Evolutionary conservation across 2,113 vertebrate genomes (phyloP).

Genomic region (Hydropotes inermis): DNA sequence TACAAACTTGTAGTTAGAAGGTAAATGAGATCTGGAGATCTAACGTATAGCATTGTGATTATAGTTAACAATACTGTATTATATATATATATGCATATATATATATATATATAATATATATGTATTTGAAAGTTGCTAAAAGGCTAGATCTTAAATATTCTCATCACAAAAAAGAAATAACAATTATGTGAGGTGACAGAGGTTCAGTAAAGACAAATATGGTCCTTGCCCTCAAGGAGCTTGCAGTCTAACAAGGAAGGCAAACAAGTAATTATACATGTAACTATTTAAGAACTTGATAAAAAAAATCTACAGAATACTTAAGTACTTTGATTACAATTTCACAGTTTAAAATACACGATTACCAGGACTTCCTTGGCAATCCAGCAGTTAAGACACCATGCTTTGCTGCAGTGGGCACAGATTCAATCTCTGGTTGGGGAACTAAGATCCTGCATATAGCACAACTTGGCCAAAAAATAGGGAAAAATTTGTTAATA

Average conservation of each 20-base stretch:
- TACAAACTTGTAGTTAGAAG: neutral
- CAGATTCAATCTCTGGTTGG: neutral
- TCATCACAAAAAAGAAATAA: neutral
- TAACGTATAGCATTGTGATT: neutral
- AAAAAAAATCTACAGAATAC: neutral
- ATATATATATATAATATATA: neutral
- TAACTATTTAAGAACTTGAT: conserved; percentile 1
- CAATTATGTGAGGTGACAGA: neutral
- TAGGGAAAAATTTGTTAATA: neutral
- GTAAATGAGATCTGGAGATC: neutral
- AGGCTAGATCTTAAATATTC: neutral
- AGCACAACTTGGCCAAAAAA: neutral
- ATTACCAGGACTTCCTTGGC: neutral
- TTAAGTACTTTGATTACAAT: neutral
- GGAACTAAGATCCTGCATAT: neutral
- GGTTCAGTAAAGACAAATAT: neutral
- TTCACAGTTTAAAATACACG: neutral
- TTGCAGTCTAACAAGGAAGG: neutral
- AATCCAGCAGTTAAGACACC: neutral
- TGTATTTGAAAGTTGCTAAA: neutral
- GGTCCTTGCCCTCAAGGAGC: neutral
- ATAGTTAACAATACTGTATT: neutral
- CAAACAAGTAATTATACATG: neutral
- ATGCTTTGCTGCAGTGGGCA: neutral
- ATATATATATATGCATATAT: neutral